These are phyloP conservation scores for Metellina segmentata DNA, from an alignment of 2,888 invertebrate genomes.

Conservation along the genomic window DNA sequence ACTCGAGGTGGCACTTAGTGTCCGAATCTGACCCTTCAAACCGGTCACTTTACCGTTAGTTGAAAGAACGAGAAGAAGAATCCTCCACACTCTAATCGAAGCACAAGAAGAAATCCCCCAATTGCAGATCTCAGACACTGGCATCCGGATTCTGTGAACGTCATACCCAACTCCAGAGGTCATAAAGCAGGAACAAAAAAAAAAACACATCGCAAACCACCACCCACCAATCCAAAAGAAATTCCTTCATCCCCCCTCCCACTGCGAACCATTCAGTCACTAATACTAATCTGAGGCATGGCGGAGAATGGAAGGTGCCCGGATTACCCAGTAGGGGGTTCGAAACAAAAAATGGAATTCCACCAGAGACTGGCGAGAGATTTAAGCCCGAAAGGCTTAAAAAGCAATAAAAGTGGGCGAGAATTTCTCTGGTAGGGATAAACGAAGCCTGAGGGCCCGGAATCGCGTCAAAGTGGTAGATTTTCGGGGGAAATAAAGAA, in stretches of 20 bases:
- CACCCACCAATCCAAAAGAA: neutral
- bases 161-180: neutral
- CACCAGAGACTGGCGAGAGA: neutral
- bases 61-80: no score
- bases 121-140: no score
- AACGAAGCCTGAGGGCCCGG: neutral
- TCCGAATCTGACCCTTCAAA: no score
- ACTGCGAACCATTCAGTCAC: neutral
- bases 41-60: no score
- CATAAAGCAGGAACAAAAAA: neutral
- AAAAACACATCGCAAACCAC: neutral
- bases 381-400: neutral
- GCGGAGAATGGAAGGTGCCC: neutral
- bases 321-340: neutral
- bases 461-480: neutral
- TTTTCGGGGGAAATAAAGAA: neutral
- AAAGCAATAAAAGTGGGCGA: neutral
- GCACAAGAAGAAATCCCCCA: no score
- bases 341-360: neutral
- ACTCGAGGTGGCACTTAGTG: no score
- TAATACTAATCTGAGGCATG: neutral
- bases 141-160: no score
- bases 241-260: neutral
- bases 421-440: neutral
- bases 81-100: no score